Conservation (phyloP, 2,797 vertebrate species). For the Kryptopterus vitreolus region DNA sequence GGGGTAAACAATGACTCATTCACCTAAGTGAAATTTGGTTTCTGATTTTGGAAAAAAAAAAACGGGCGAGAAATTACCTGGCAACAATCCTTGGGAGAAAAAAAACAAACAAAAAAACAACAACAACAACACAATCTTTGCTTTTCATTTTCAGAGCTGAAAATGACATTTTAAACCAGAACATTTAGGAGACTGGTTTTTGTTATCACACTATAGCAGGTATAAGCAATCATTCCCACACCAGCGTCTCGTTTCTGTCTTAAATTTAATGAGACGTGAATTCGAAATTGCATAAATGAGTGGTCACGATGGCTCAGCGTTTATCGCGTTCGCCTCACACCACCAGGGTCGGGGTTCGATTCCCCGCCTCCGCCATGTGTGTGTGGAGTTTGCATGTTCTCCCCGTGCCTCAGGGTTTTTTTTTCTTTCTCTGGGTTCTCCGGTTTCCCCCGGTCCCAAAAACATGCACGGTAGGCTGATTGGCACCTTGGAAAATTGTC, state of each 20-base stretch:
- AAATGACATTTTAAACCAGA: not conserved
- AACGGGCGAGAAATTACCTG: not conserved
- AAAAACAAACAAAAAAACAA: not conserved
- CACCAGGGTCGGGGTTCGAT: no score
- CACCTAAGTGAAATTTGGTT: not conserved
- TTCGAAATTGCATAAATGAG: not conserved
- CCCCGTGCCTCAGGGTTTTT: no score
- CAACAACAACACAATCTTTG: not conserved
- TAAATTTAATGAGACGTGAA: not conserved
- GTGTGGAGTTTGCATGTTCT: no score
- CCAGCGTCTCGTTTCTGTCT: not conserved
- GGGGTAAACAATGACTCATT: not conserved
- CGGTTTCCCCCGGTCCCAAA: no score
- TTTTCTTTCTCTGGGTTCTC: no score
- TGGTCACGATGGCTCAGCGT: no score
- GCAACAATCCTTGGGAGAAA: not conserved
- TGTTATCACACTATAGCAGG: not conserved
- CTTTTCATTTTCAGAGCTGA: not conserved
- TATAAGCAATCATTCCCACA: not conserved
- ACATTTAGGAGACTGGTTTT: not conserved
- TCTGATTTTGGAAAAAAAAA: not conserved
- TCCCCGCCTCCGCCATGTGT: no score
- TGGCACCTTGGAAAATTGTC: no score
- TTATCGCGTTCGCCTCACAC: no score
- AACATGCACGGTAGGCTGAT: no score